Percentiles rank a stretch among this genome's conserved stretches.
These are phyloP conservation scores for Trilocha varians DNA, from an alignment of 2,888 invertebrate genomes.

Conservation along the genomic window DNA sequence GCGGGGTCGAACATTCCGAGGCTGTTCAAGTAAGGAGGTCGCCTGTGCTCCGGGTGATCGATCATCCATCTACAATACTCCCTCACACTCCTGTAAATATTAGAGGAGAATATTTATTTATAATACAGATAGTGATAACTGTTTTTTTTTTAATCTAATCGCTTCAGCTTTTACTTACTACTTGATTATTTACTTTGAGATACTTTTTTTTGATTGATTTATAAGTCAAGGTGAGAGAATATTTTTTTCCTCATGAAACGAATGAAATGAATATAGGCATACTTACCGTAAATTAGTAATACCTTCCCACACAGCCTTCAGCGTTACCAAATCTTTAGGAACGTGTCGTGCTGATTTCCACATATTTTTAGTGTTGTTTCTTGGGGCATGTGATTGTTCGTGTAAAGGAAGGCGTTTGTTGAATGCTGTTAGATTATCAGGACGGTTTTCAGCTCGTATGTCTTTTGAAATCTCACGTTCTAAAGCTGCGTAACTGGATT, in stretches of 20 bases:
- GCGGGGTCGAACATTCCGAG: constrained; percentile 67
- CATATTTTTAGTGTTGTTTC: constrained; percentile 59
- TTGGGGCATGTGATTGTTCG: constrained; percentile 62
- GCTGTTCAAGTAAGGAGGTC: constrained; percentile 68
- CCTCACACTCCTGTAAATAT: constrained; percentile 68
- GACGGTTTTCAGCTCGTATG: constrained; percentile 50
- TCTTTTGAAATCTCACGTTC: constrained; percentile 63
- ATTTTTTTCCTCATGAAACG: too few species aligned
- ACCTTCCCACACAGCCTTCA: constrained; percentile 77
- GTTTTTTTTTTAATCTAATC: too few species aligned
- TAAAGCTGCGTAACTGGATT: constrained; percentile 38
- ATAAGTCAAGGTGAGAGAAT: too few species aligned
- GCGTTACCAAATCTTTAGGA: constrained; percentile 72
- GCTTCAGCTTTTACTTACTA: too few species aligned
- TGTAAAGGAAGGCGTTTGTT: constrained; percentile 54
- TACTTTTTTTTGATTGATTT: too few species aligned
- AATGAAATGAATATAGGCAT: too few species aligned
- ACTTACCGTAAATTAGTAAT: constrained; percentile 73
- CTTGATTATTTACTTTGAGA: too few species aligned
- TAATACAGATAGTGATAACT: too few species aligned
- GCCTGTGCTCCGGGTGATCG: constrained; percentile 64
- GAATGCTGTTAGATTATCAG: constrained; percentile 57
- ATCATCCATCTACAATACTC: constrained; percentile 74
- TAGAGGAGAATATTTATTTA: too few species aligned
- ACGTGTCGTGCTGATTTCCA: constrained; percentile 74